Conservation (phyloP, 2,113 vertebrate species). For the Thamnophis sirtalis region DNA sequence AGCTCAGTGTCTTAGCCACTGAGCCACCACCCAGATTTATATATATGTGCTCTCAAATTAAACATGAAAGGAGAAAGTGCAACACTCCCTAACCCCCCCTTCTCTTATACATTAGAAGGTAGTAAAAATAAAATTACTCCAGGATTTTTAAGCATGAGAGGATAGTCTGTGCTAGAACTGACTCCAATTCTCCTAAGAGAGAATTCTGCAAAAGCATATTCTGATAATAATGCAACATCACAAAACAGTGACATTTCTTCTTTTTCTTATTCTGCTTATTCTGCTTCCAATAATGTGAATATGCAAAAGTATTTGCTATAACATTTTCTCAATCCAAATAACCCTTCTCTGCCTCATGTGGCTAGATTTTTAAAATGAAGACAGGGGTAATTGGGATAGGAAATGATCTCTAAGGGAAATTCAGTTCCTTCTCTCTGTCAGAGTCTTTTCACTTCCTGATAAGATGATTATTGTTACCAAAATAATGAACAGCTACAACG, state of each 20-base stretch:
- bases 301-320: background rate
- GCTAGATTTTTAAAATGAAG: background rate
- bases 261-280: background rate
- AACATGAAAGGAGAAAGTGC: no score
- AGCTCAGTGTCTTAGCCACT: no score
- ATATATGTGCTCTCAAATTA: no score
- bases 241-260: background rate
- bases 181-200: background rate
- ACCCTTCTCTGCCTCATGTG: background rate
- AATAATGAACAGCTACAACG: background rate
- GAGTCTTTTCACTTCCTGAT: background rate
- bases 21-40: no score
- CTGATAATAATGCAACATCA: background rate
- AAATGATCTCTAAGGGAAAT: background rate
- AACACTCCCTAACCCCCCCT: background rate
- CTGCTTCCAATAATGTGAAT: background rate
- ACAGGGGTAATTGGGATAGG: background rate
- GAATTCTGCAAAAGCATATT: background rate
- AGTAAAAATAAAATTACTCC: constrained; percentile 5
- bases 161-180: background rate
- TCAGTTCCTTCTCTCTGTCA: background rate
- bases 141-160: constrained; percentile 3
- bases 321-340: background rate
- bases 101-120: background rate
- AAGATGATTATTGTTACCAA: background rate